phyloP scores from a whole-genome alignment of 2,113 vertebrate species.

The Gavia stellata region DNA sequence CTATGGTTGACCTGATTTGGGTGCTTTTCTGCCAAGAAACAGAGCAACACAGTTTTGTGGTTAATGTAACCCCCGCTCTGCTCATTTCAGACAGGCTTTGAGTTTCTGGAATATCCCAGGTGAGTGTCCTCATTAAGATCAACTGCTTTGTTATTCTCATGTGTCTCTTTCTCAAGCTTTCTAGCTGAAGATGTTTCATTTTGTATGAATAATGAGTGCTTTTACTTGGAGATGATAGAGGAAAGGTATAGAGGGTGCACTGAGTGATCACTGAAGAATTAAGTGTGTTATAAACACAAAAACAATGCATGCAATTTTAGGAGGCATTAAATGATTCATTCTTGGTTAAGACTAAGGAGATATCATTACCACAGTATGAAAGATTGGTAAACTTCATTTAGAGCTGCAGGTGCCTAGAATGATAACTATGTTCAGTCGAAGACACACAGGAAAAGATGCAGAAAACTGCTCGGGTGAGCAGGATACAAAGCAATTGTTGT shows the following conservation, averaged over 20 bases:
- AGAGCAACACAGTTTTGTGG: not conserved
- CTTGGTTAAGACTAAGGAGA: not conserved
- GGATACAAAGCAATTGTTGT: not conserved
- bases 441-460: not conserved
- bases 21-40: not conserved
- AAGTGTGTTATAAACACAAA: not conserved
- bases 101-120: not conserved
- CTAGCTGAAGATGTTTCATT: not conserved
- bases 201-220: not conserved
- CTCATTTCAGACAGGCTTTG: not conserved
- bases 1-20: not conserved
- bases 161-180: not conserved
- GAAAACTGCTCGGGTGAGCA: not conserved
- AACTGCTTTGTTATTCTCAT: not conserved
- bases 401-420: not conserved
- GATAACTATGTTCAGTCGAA: not conserved
- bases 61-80: not conserved
- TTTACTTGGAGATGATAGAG: not conserved
- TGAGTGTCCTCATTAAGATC: not conserved
- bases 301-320: not conserved
- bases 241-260: not conserved
- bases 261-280: not conserved
- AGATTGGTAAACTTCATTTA: not conserved
- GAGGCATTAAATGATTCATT: not conserved
- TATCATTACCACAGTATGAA: not conserved